Conservation (phyloP, 2,888 invertebrate species). For the Drosophila mayaguana region DNA sequence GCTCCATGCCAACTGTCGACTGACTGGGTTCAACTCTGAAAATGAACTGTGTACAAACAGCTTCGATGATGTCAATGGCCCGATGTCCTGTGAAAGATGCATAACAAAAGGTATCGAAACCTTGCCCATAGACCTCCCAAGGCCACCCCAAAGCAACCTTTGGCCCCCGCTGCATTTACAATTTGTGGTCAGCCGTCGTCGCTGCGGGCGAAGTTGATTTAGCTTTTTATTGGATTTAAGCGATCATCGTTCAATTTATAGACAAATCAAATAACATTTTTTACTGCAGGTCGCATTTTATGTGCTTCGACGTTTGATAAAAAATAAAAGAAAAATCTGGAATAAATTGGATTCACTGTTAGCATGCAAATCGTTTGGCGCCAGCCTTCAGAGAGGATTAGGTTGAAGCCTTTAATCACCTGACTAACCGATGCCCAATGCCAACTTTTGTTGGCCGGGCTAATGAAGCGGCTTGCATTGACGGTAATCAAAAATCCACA, state of each 20-base stretch:
- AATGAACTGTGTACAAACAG: background rate
- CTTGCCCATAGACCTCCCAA: background rate
- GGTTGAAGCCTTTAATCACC: conserved; percentile 43
- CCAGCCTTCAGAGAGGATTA: background rate
- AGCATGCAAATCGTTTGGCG: conserved; percentile 35
- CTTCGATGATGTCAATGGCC: conserved; percentile 21
- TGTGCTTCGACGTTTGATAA: conserved; percentile 34
- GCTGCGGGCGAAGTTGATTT: conserved; percentile 36
- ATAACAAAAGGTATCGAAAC: conserved; percentile 8
- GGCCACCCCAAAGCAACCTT: background rate
- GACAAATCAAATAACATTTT: conserved; percentile 54
- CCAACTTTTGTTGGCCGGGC: conserved; percentile 50
- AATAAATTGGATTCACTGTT: conserved; percentile 55
- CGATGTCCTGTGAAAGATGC: conserved; percentile 2
- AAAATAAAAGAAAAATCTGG: background rate
- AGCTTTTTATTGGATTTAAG: conserved; percentile 50
- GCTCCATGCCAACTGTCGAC: background rate
- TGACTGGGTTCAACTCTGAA: background rate
- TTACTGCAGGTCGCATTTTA: conserved; percentile 46
- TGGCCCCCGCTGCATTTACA: conserved; percentile 30
- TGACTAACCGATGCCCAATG: conserved; percentile 33
- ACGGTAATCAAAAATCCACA: conserved; percentile 54
- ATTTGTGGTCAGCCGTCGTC: conserved; percentile 44
- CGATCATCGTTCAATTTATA: conserved; percentile 59
- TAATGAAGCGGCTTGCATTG: conserved; percentile 62